Evolutionary conservation across 2,113 vertebrate genomes (phyloP).

Genomic region (Cryptoleucopteryx plumbea): DNA sequence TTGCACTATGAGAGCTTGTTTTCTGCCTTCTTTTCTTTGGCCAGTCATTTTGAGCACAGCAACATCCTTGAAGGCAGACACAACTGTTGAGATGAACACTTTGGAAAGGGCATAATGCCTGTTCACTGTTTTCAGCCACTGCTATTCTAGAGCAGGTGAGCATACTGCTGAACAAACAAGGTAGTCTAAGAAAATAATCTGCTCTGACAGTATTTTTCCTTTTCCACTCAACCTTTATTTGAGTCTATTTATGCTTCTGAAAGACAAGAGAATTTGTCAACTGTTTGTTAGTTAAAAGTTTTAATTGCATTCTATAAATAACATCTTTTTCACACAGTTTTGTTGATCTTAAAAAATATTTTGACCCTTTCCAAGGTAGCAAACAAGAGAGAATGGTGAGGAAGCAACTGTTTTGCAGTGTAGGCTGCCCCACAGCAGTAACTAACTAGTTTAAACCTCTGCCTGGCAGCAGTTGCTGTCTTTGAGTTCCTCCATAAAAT

Average conservation of each 20-base stretch:
- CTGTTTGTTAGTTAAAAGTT: not conserved
- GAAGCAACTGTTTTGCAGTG: not conserved
- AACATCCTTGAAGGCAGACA: not conserved
- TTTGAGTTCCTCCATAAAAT: slow-evolving; percentile 22
- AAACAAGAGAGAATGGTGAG: not conserved
- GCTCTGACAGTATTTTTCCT: not conserved
- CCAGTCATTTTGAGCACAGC: not conserved
- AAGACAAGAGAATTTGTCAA: not conserved
- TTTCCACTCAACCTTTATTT: not conserved
- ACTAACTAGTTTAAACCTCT: not conserved
- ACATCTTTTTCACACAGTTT: not conserved
- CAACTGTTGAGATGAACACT: not conserved
- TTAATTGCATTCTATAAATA: not conserved
- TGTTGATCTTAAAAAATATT: not conserved
- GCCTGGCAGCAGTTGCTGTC: not conserved
- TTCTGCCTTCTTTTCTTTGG: not conserved
- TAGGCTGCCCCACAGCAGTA: not conserved
- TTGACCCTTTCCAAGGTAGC: not conserved
- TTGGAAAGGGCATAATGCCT: not conserved
- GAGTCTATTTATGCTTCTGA: not conserved
- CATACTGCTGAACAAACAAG: not conserved
- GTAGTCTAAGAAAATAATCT: not conserved
- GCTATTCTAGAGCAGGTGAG: not conserved
- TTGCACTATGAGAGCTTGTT: not conserved
- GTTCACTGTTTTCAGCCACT: not conserved